Base-by-base conservation (phyloP, 2,888 invertebrate species). In the Ecliptopera silaceata region DNA sequence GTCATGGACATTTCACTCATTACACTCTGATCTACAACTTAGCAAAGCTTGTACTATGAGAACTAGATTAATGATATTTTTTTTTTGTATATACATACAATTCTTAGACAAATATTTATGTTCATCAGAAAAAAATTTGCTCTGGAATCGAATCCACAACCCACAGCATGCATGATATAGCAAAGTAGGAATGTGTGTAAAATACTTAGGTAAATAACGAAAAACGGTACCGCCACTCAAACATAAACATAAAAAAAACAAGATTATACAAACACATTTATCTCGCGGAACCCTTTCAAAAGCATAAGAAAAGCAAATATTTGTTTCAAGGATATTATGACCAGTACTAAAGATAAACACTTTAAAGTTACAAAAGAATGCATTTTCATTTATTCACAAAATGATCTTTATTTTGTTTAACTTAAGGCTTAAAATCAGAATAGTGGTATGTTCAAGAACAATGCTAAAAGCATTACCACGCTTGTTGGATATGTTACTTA, bases 241-340 rank as follows among this genome's bases (percentile, higher is more conserved):
- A 38, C 17, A 38, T 15, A 18, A 29, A 26, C 42, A 22, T 2
- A 0, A 38, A 47, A 26, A 38, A 43, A 56, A 49, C 17, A 49
- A n/a, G 15, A n/a, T n/a, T n/a, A n/a, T n/a, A n/a, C n/a, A n/a
- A n/a, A n/a, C n/a, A n/a, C 45, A 49, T 51, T 42, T 54, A 36
- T 43, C 42, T 43, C 34, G 36, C 45, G 26, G 20, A 57, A 60
- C 41, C 56, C 43, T 61, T 63, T 55, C 51, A 60, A 55, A 54
- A 63, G 61, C 51, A 46, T 55, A 61, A 65, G 49, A 38, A 39
- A 42, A 43, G 59, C 60, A 69, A 73, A 72, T 68, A 71, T 72
- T 70, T 64, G 60, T 59, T 64, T 55, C 50, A 61, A 69, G 66
- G 65, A 62, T 73, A 68, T 65, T 62, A 52, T 66, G 56, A 44